A percentile compares a stretch with the other conserved stretches of the same genome.
These are phyloP conservation scores for Phrynosoma blainvillii DNA, from an alignment of 2,113 vertebrate genomes.

Conservation along the genomic window DNA sequence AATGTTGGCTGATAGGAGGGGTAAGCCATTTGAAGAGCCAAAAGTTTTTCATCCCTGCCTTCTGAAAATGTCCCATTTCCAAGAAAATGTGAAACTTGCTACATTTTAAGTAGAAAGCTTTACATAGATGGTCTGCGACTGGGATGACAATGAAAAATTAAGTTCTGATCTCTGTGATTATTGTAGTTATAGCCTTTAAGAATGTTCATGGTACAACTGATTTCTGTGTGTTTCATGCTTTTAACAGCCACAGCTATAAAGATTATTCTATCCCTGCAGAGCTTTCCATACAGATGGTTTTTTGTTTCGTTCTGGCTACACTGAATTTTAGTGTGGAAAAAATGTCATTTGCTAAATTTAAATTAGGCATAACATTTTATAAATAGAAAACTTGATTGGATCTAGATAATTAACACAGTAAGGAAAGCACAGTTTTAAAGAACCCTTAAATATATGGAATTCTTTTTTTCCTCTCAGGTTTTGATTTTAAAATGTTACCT, in stretches of 20 bases:
- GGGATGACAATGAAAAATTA: neutral
- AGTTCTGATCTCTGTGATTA: neutral
- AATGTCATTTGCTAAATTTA: constrained; percentile 69
- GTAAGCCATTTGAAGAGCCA: no score
- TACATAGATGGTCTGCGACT: neutral
- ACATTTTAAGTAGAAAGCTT: neutral
- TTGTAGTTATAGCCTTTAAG: neutral
- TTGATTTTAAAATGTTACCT: constrained; percentile 18
- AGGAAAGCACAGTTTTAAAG: constrained; percentile 45
- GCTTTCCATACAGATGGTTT: constrained; percentile 41
- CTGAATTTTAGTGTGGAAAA: constrained; percentile 49
- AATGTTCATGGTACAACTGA: neutral
- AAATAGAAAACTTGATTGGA: constrained; percentile 48
- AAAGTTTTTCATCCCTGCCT: neutral
- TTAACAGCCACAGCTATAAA: constrained; percentile 24
- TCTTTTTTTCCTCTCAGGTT: no score
- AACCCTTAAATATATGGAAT: constrained; percentile 35
- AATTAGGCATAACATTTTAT: constrained; percentile 57
- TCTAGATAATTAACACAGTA: constrained; percentile 47
- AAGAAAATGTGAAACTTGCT: neutral
- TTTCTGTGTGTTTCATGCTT: neutral
- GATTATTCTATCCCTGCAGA: constrained; percentile 36
- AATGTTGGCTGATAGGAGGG: no score
- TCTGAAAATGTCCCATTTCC: neutral
- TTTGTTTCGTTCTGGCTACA: constrained; percentile 21